Base-by-base conservation (phyloP, 1,140 invertebrate genomes). In the Halesus radiatus region DNA sequence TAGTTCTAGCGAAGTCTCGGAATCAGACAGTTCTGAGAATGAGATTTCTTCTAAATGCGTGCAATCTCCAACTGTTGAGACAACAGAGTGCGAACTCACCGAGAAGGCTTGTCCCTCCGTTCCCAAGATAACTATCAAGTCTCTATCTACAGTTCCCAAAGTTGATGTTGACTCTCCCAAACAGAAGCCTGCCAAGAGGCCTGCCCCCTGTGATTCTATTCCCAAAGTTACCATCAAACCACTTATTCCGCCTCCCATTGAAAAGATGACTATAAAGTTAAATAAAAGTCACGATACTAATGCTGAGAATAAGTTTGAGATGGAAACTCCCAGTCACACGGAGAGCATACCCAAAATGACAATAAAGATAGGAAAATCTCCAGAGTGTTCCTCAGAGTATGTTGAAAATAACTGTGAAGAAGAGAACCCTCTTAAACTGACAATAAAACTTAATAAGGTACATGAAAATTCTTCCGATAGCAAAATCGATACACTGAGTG, bases 1-100 rank as follows among this genome's bases (percentile, higher is more conserved):
- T n/a, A 89, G 88, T 80, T 89, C 88, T 64, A 89, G 88, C 86
- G 88, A 89, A 85, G 87, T 89, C 84, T 89, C 88, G 37, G 88
- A 89, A 85, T 89, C 88, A 10, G 88, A 89, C 85, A 87, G 85
- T 84, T 89, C 88, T 52, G 88, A 89, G 85, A 89, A 88, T 87
- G 88, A 89, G 53, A 26, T 58, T 16, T 22, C 37, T n/a, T 74
- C 70, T 87, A 87, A 89, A 80, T 87, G 85, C 66, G 84, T 86
- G 32, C 88, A 87, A 80, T 88, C 88, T 60, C 88, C 88, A 54
- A 87, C 88, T 80, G 87, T 88, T 76, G 85, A 87, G 22, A 88
- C 87, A 45, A 84, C 86, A 5, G 88, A 87, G 56, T 87, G 89
- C 83, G 64, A 81, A 45, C 23, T 68, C 18, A 50, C 76, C n/a